Conservation (phyloP, 2,888 invertebrate species). For the Spodoptera littoralis region DNA sequence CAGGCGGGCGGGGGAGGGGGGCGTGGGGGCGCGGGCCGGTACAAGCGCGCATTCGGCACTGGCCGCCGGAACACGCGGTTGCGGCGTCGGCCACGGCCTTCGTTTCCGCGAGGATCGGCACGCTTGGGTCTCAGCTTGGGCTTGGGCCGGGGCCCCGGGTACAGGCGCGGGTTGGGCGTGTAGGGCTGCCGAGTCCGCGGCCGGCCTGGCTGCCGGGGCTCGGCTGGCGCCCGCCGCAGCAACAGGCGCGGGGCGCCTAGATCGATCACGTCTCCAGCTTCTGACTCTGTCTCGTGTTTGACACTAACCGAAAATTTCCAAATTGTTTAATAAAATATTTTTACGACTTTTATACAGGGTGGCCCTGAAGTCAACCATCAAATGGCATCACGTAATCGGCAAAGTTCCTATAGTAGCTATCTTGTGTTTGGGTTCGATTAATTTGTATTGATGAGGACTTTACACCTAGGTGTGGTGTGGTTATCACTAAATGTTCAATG, state of each 20-base stretch:
- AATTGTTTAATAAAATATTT: no score
- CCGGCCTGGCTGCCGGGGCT: slow-evolving; percentile 13
- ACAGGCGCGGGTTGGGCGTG: slow-evolving; percentile 77
- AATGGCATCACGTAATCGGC: no score
- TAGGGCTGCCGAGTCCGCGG: slow-evolving; percentile 42
- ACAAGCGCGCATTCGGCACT: slow-evolving; percentile 78
- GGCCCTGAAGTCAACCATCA: no score
- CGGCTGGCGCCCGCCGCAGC: slow-evolving; percentile 46
- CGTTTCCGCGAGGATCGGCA: slow-evolving; percentile 31
- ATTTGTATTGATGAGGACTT: no score
- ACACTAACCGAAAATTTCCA: background rate
- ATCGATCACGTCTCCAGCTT: slow-evolving; percentile 65
- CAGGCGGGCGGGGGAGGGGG: slow-evolving; percentile 57
- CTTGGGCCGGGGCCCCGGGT: slow-evolving; percentile 61
- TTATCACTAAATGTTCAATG: no score
- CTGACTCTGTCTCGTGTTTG: slow-evolving; percentile 26
- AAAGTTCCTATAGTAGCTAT: no score
- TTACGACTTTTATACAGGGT: no score
- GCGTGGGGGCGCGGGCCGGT: slow-evolving; percentile 70
- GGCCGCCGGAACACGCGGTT: slow-evolving; percentile 63
- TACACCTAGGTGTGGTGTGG: no score
- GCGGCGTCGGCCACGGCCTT: slow-evolving; percentile 53
- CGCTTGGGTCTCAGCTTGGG: slow-evolving; percentile 27
- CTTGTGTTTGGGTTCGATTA: no score
- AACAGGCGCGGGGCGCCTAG: slow-evolving; percentile 59